Conservation (phyloP, 2,797 vertebrate species). For the Crossoptilon crossoptilon region DNA sequence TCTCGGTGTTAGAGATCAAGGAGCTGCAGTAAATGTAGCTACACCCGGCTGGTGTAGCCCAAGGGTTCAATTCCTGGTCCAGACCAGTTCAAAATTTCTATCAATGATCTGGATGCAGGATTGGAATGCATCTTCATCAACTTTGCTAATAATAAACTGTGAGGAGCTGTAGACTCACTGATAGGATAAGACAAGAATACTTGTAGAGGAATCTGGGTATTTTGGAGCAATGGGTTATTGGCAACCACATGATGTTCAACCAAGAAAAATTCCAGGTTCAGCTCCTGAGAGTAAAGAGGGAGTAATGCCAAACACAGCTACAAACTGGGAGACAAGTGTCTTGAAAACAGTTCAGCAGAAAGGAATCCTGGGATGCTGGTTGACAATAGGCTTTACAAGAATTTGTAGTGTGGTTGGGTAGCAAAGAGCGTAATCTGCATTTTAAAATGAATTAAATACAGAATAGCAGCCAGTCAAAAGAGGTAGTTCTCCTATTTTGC, state of each 20-base stretch:
- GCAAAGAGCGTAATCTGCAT: no score
- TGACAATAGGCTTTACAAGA: no score
- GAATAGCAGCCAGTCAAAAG: no score
- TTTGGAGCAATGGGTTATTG: background rate
- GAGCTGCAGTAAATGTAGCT: background rate
- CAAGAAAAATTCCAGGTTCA: background rate
- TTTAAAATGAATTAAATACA: no score
- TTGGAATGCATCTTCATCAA: background rate
- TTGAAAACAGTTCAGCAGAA: background rate
- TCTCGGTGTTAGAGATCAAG: background rate
- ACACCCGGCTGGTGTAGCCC: no score
- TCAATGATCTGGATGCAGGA: background rate
- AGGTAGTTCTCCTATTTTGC: no score
- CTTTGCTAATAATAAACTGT: background rate
- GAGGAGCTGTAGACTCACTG: background rate
- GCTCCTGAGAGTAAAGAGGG: background rate
- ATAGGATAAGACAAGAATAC: no score
- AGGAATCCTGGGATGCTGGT: no score
- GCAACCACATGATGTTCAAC: background rate
- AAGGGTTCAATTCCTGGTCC: background rate
- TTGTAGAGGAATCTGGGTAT: background rate
- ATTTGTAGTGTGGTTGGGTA: no score
- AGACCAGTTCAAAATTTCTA: background rate
- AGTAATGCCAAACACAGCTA: background rate
- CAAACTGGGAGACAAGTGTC: background rate